Percentiles rank a stretch among this genome's conserved stretches.
These are phyloP conservation scores for Valencia hispanica DNA, from an alignment of 2,797 vertebrate genomes.

Conservation along the genomic window DNA sequence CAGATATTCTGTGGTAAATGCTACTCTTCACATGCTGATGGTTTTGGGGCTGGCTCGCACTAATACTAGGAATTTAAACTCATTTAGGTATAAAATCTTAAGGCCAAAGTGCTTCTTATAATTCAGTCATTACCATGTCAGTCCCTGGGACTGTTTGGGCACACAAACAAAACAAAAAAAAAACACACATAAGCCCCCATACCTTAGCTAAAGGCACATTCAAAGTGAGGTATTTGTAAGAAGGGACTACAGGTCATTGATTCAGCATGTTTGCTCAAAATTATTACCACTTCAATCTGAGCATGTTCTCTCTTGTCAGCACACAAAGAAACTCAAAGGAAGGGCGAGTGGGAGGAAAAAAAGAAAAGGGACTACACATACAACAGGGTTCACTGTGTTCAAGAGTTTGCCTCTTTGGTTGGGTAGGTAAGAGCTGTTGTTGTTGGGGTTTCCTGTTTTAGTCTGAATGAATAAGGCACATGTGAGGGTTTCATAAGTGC, in stretches of 20 bases:
- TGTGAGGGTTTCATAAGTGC: conserved; percentile 71
- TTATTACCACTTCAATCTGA: conserved; percentile 27
- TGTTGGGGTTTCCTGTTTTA: conserved; percentile 38
- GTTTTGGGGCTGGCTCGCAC: conserved; percentile 65
- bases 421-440: conserved; percentile 61
- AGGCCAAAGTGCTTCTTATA: conserved; percentile 78
- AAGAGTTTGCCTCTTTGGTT: conserved; percentile 70
- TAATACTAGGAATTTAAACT: conserved; percentile 46
- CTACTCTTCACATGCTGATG: conserved; percentile 56
- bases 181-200: conserved; percentile 18
- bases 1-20: conserved; percentile 54
- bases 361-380: conserved; percentile 39
- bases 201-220: conserved; percentile 59
- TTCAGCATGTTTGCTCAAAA: conserved; percentile 48
- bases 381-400: conserved; percentile 47
- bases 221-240: conserved; percentile 68
- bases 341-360: conserved; percentile 3
- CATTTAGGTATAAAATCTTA: conserved; percentile 37
- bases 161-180: conserved; percentile 29
- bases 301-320: conserved; percentile 29
- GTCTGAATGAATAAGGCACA: conserved; percentile 66
- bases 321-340: conserved; percentile 28
- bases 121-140: conserved; percentile 77
- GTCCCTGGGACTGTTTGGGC: conserved; percentile 50
- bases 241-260: conserved; percentile 32